A percentile compares a stretch with the other conserved stretches of the same genome.
Conservation (phyloP, 2,888 invertebrate genomes). For the Carcina quercana region DNA sequence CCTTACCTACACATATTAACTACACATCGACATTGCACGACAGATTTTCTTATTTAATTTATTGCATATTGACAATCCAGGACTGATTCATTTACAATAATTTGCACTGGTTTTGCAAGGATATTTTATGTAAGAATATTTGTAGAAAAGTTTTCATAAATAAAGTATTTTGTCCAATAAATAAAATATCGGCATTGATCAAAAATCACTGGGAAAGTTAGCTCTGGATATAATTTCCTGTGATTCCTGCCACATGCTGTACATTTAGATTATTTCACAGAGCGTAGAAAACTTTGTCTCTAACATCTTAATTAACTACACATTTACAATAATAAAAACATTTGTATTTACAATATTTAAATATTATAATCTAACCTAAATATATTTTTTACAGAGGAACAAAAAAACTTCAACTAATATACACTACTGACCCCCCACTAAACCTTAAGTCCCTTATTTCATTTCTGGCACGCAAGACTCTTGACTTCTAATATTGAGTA, state of each 20-base stretch:
- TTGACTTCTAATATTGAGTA: conserved; percentile 48
- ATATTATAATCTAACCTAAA: conserved; percentile 53
- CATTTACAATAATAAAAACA: conserved; percentile 68
- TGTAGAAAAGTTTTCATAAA: too few relatives aligned
- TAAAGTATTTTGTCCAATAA: too few relatives aligned
- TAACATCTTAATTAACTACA: conserved; percentile 43
- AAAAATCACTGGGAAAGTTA: too few relatives aligned
- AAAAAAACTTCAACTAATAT: conserved; percentile 65
- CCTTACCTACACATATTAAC: conserved; percentile 31
- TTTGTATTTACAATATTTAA: conserved; percentile 66
- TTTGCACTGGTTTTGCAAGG: too few relatives aligned
- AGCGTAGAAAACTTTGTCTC: conserved; percentile 50
- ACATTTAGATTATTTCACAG: too few relatives aligned
- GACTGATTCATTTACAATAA: conserved; percentile 27
- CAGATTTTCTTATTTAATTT: conserved; percentile 36
- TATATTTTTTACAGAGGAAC: conserved; percentile 72
- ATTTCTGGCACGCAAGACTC: conserved; percentile 51
- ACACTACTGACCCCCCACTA: conserved; percentile 53
- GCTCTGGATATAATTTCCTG: too few relatives aligned
- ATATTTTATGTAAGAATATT: too few relatives aligned
- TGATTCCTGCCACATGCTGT: too few relatives aligned
- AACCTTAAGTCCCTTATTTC: conserved; percentile 37
- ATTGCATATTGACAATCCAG: conserved; percentile 30
- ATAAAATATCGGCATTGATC: too few relatives aligned
- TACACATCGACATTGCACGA: conserved; percentile 60